These are phyloP conservation scores for Girardinichthys multiradiatus DNA, from an alignment of 2,113 vertebrate genomes.

Conservation along the genomic window DNA sequence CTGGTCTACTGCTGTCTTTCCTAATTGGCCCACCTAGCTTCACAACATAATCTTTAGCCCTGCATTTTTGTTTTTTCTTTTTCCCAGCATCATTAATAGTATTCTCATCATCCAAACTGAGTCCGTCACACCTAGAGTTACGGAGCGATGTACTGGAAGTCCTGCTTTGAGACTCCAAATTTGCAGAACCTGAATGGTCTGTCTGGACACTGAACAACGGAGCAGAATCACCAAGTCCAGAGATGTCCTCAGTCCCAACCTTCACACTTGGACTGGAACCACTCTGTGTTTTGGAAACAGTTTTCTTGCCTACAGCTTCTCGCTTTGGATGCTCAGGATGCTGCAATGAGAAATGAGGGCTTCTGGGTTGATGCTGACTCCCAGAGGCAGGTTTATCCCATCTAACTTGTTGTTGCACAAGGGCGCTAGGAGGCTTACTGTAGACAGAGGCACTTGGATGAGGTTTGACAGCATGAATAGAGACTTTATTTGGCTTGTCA, in stretches of 20 bases:
- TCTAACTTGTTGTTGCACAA: slow-evolving; percentile 86
- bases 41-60: slow-evolving; percentile 81
- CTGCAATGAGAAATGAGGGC: slow-evolving; percentile 79
- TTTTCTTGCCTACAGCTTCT: slow-evolving; percentile 80
- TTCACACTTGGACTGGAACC: slow-evolving; percentile 76
- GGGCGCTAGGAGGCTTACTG: slow-evolving; percentile 83
- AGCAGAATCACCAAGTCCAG: slow-evolving; percentile 72
- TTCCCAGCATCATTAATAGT: slow-evolving; percentile 79
- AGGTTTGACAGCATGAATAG: slow-evolving; percentile 87
- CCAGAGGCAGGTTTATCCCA: slow-evolving; percentile 76
- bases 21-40: slow-evolving; percentile 81
- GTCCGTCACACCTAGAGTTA: slow-evolving; percentile 72
- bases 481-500: slow-evolving; percentile 85
- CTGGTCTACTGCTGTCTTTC: slow-evolving; percentile 85
- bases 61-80: slow-evolving; percentile 87
- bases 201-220: slow-evolving; percentile 73
- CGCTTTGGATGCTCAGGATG: slow-evolving; percentile 82
- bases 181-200: slow-evolving; percentile 61
- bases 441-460: slow-evolving; percentile 87
- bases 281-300: slow-evolving; percentile 78
- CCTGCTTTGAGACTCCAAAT: slow-evolving; percentile 68
- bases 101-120: slow-evolving; percentile 80
- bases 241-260: slow-evolving; percentile 72
- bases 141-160: slow-evolving; percentile 60
- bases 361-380: slow-evolving; percentile 79